A percentile compares a stretch with the other conserved stretches of the same genome.
Conservation (phyloP, 2,888 invertebrate species). For the Drosophila multiciliata region DNA sequence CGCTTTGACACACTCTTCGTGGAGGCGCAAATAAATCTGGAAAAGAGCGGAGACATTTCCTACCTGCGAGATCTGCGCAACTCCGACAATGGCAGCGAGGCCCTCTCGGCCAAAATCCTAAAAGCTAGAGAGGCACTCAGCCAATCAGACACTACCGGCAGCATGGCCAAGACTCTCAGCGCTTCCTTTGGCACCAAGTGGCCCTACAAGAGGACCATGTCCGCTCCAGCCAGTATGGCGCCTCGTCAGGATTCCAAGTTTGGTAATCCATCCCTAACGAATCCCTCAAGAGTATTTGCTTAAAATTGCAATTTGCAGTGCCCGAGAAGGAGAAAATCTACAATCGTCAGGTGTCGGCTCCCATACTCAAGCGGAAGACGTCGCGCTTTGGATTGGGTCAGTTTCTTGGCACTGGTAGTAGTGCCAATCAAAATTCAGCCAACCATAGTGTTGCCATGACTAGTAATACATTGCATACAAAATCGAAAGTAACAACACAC, state of each 20-base stretch:
- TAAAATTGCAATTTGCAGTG: conserved; percentile 47
- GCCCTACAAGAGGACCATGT: conserved; percentile 97
- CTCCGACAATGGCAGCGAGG: conserved; percentile 94
- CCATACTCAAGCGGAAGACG: conserved; percentile 96
- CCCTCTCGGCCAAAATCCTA: conserved; percentile 93
- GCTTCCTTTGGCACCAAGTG: conserved; percentile 96
- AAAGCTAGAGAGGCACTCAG: conserved; percentile 95
- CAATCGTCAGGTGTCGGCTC: conserved; percentile 96
- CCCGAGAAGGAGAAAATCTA: conserved; percentile 94
- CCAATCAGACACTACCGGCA: conserved; percentile 89
- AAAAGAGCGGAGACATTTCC: conserved; percentile 93
- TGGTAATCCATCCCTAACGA: conserved; percentile 83
- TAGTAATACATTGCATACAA: conserved; percentile 79
- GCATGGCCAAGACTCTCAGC: conserved; percentile 90
- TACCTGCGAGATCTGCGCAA: conserved; percentile 94
- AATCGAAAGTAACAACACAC: conserved; percentile 58
- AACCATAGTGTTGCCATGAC: conserved; percentile 77
- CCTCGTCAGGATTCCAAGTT: conserved; percentile 90
- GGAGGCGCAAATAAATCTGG: conserved; percentile 97
- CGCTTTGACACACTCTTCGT: conserved; percentile 97
- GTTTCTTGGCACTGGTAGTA: conserved; percentile 87
- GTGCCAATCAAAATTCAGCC: conserved; percentile 83
- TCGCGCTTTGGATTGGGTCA: conserved; percentile 96
- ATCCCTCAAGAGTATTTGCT: background rate
- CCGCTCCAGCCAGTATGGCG: conserved; percentile 94